A percentile compares a stretch with the other conserved stretches of the same genome.
These are phyloP conservation scores for Triplophysa bombifrons DNA, from an alignment of 2,797 vertebrate genomes.

Conservation along the genomic window DNA sequence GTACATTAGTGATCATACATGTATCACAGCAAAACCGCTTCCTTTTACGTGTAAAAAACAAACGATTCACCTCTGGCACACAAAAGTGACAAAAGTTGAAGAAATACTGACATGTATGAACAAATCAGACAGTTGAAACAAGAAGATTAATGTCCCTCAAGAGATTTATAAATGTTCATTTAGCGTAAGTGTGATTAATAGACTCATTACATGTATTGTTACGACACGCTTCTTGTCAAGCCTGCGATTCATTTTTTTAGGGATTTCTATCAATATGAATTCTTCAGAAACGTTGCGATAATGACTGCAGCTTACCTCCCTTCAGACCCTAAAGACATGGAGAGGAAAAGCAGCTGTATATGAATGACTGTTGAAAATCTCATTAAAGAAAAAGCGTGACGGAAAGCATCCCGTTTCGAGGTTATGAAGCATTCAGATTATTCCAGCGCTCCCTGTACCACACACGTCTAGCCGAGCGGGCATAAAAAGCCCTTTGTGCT, in stretches of 20 bases:
- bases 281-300: neutral
- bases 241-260: constrained; percentile 52
- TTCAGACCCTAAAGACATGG: constrained; percentile 31
- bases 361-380: constrained; percentile 60
- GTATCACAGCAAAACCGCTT: no score
- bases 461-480: constrained; percentile 62
- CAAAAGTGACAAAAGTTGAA: neutral
- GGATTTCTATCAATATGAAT: constrained; percentile 35
- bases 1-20: no score
- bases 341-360: constrained; percentile 36
- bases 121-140: neutral
- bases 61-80: no score
- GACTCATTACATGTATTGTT: constrained; percentile 62
- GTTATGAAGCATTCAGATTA: constrained; percentile 61
- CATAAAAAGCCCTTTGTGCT: constrained; percentile 64
- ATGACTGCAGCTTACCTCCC: neutral
- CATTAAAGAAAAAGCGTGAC: constrained; percentile 63
- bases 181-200: constrained; percentile 69
- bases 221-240: constrained; percentile 43
- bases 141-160: constrained; percentile 61
- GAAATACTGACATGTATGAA: neutral
- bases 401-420: constrained; percentile 59
- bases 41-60: no score
- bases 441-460: constrained; percentile 54
- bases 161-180: constrained; percentile 70